Evolutionary conservation across 2,797 vertebrate genomes (phyloP).

Genomic region (Acanthurus leucopareius): DNA sequence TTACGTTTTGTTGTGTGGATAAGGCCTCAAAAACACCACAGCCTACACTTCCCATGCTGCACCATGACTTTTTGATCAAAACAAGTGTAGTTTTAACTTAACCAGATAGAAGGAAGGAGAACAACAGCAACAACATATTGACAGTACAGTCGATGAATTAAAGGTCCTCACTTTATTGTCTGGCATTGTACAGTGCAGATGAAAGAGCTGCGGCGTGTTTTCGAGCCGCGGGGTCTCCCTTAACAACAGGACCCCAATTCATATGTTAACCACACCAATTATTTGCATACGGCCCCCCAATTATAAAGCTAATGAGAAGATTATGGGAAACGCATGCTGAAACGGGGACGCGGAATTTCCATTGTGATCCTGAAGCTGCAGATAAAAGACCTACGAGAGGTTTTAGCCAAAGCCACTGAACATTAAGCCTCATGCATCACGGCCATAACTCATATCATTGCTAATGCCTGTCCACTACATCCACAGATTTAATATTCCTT

Average conservation of each 20-base stretch:
- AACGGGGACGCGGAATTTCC: conserved; percentile 58
- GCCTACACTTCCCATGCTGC: conserved; percentile 7
- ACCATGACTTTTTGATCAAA: background rate
- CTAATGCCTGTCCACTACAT: conserved; percentile 32
- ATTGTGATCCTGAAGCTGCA: conserved; percentile 67
- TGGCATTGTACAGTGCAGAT: conserved; percentile 55
- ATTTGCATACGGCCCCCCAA: conserved; percentile 83
- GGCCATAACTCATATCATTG: conserved; percentile 31
- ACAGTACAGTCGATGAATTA: conserved; percentile 48
- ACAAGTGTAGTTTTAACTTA: conserved; percentile 20
- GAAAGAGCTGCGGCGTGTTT: conserved; percentile 63
- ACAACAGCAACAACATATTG: conserved; percentile 48
- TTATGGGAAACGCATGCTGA: conserved; percentile 74
- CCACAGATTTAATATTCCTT: background rate
- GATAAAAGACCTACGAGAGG: conserved; percentile 60
- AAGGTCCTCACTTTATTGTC: conserved; percentile 53
- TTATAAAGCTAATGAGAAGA: conserved; percentile 86
- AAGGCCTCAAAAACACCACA: background rate
- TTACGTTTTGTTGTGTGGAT: background rate
- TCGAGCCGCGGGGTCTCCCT: conserved; percentile 54
- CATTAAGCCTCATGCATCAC: conserved; percentile 39
- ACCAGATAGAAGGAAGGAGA: conserved; percentile 13
- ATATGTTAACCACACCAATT: conserved; percentile 83
- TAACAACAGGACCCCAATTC: conserved; percentile 79
- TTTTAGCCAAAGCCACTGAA: conserved; percentile 51